A percentile compares a stretch with the other conserved stretches of the same genome.
phyloP scores from a whole-genome alignment of 2,113 vertebrate genomes.

The Xiphophorus couchianus region DNA sequence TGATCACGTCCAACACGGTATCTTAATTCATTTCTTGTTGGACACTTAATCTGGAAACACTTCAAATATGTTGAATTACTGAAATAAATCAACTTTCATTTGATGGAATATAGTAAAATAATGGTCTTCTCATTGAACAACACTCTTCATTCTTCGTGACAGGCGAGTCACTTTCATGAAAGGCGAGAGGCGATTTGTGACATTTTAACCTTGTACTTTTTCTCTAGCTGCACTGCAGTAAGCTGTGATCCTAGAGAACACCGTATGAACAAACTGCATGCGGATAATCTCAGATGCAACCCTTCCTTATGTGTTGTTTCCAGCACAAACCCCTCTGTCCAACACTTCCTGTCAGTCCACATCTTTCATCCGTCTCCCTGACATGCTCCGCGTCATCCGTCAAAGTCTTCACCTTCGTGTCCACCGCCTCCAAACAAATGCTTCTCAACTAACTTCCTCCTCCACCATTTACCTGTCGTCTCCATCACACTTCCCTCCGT shows the following conservation, averaged over 20 bases:
- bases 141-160: conserved; percentile 3
- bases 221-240: background rate
- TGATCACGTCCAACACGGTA: too few relatives aligned
- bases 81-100: background rate
- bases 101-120: background rate
- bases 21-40: too few relatives aligned
- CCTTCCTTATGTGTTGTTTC: background rate
- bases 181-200: conserved; percentile 17
- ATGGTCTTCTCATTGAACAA: background rate
- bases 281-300: background rate
- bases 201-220: background rate
- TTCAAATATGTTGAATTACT: too few relatives aligned
- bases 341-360: conserved; percentile 17
- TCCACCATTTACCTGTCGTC: conserved; percentile 20
- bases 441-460: conserved; percentile 30
- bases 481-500: conserved; percentile 8
- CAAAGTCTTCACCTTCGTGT: conserved; percentile 42
- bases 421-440: conserved; percentile 30
- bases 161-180: background rate
- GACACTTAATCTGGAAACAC: too few relatives aligned
- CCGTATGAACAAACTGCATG: background rate
- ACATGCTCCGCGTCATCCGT: conserved; percentile 45
- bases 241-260: background rate
- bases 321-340: conserved; percentile 13
- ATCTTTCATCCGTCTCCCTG: conserved; percentile 27